Evolutionary conservation across 2,888 invertebrate species (phyloP).

Genomic region (Nesidiocoris tenuis): DNA sequence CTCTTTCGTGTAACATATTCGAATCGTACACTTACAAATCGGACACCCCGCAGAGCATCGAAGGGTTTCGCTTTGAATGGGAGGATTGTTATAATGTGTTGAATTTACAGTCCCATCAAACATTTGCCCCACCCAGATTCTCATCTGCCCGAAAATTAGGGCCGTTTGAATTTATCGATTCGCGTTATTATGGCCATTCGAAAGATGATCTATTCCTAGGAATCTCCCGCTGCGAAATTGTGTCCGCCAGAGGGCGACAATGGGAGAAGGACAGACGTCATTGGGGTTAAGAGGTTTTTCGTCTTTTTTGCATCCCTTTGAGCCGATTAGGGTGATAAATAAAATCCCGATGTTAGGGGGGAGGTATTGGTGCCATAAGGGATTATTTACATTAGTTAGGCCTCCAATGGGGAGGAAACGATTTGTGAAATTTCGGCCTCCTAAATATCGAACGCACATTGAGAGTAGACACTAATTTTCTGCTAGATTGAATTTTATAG

Average conservation of each 20-base stretch:
- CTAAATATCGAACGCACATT: not conserved
- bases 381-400: not conserved
- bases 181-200: not conserved
- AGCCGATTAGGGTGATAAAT: not conserved
- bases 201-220: not conserved
- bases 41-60: not conserved
- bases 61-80: not conserved
- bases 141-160: constrained; percentile 15
- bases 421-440: not conserved
- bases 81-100: constrained; percentile 17
- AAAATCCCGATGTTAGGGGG: not conserved
- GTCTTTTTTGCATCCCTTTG: not conserved
- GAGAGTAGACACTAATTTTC: not conserved
- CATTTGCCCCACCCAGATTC: constrained; percentile 4
- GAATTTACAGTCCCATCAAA: constrained; percentile 29
- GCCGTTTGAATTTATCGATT: constrained; percentile 15
- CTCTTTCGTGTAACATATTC: not conserved
- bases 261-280: not conserved
- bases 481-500: not conserved
- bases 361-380: not conserved
- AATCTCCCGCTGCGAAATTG: not conserved
- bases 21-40: not conserved
- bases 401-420: not conserved
- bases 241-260: not conserved
- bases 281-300: not conserved